Base-by-base conservation (phyloP, 2,888 invertebrate genomes). In the Arrhopalites spinosus region DNA sequence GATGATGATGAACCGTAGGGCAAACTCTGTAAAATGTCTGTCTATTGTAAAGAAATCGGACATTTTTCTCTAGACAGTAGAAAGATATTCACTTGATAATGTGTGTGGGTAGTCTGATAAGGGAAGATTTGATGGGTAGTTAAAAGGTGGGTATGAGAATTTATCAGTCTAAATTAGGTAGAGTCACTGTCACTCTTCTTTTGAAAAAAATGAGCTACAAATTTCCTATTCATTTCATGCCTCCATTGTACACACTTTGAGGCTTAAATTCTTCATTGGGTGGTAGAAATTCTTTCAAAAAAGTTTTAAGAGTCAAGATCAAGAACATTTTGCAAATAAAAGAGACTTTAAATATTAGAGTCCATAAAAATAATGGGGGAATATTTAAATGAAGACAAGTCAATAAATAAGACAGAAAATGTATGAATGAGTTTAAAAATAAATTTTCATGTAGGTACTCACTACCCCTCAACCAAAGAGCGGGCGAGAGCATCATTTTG, bases 1-100 rank as follows among this genome's bases (percentile, higher is more conserved):
- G 56, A 70, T 70, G 20, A n/a, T n/a, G n/a, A 56, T 70, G 29
- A 29, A 56, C 70, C 56, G 70, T 70, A n/a, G 70, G 56, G 70
- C 56, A 56, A 70, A 29, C 29, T 29, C 17, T 17, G 23, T 17
- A 13, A 27, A 8, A 11, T 43, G 66, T 29, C 15, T n/a, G n/a
- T n/a, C n/a, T n/a, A n/a, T n/a, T n/a, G n/a, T n/a, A n/a, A n/a
- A n/a, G n/a, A n/a, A n/a, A n/a, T n/a, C n/a, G n/a, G n/a, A n/a
- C n/a, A n/a, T n/a, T n/a, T n/a, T n/a, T n/a, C n/a, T n/a, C n/a
- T n/a, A n/a, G n/a, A n/a, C n/a, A n/a, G n/a, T n/a, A n/a, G n/a
- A n/a, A n/a, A n/a, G n/a, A n/a, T n/a, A n/a, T n/a, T n/a, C n/a
- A n/a, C n/a, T n/a, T n/a, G n/a, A n/a, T n/a, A n/a, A n/a, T n/a